Percentiles rank a stretch among this genome's conserved stretches.
These are phyloP conservation scores for Ladona fulva DNA, from an alignment of 1,140 invertebrate species.

Conservation along the genomic window DNA sequence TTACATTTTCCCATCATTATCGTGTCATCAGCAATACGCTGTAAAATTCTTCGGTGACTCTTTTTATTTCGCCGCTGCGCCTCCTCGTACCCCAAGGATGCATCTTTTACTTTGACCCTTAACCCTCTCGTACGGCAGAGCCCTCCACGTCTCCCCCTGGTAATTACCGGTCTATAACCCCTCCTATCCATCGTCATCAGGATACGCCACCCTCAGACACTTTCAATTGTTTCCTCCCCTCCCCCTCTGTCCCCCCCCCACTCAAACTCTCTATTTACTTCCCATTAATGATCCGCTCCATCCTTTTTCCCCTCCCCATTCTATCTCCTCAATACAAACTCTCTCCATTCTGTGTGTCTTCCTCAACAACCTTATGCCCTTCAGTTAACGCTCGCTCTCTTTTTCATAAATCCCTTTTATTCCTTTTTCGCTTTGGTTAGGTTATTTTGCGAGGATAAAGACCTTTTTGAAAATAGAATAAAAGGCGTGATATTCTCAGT, in stretches of 20 bases:
- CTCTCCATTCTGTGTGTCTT: not conserved
- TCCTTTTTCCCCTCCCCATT: not conserved
- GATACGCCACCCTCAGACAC: not conserved
- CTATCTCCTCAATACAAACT: not conserved
- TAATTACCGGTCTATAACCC: not conserved
- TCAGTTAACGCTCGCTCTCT: not conserved
- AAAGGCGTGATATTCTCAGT: no score
- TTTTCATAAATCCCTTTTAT: not conserved
- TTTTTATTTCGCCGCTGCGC: not conserved
- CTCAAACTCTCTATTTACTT: not conserved
- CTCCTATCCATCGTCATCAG: not conserved
- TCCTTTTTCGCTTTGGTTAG: not conserved
- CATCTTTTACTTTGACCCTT: constrained; percentile 5
- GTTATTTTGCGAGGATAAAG: no score
- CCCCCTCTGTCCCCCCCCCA: not conserved
- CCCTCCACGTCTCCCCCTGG: not conserved
- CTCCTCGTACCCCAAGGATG: not conserved
- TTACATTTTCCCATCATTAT: not conserved
- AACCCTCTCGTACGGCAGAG: not conserved
- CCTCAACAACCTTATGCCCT: not conserved
- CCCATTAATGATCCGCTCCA: not conserved
- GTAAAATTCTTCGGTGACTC: not conserved
- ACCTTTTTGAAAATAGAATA: no score
- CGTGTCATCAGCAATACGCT: not conserved
- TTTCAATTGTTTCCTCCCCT: not conserved